Evolutionary conservation across 2,888 invertebrate genomes (phyloP), one percentile per base, ranked within the genome.

Genomic region (Pterostichus niger): DNA sequence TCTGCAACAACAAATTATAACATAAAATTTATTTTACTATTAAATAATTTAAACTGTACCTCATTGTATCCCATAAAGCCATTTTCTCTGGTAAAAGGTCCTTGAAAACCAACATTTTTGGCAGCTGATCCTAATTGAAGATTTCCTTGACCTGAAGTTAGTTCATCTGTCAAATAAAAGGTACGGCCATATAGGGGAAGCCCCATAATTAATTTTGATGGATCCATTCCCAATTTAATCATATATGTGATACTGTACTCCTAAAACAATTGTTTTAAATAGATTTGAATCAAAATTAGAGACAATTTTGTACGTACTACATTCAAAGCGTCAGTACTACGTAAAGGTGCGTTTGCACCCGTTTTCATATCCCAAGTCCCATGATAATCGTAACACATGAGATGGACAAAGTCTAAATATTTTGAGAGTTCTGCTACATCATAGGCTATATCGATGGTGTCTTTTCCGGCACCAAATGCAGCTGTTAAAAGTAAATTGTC

Each of bases 341-440:
- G 91, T 7, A 97, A 87, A 0, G 97, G 97, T 0, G 97, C 94
- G 87, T 97, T 97, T 9, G 96, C 94, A 0, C 95, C 95, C 0
- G 96, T 93, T 83, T 91, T 91, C 0, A 91, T 91, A 86, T 97
- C 95, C 96, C 96, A 97, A 6, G 94, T 92, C 0, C 97, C 97
- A 86, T 96, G 96, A 88, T 96, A 97, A 89, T 97, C 97, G 88
- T 97, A 97, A 84, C 95, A 95, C 97, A 97, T 97, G 88, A 97
- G 93, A 86, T 97, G 96, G 49, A 97, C 92, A 82, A 92, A 93
- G 88, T 95, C 94, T 54, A 95, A 88, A 87, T 94, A 93, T 0
- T 92, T 89, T 13, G 94, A 93, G 11, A 97, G 90, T 85, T 93
- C 92, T 6, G 93, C 91, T 11, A 97, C 91, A 88, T 97, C 94